Evolutionary conservation across 2,888 invertebrate genomes (phyloP), one percentile per base, ranked within the genome.

Genomic region (Pseudococcus longispinus): DNA sequence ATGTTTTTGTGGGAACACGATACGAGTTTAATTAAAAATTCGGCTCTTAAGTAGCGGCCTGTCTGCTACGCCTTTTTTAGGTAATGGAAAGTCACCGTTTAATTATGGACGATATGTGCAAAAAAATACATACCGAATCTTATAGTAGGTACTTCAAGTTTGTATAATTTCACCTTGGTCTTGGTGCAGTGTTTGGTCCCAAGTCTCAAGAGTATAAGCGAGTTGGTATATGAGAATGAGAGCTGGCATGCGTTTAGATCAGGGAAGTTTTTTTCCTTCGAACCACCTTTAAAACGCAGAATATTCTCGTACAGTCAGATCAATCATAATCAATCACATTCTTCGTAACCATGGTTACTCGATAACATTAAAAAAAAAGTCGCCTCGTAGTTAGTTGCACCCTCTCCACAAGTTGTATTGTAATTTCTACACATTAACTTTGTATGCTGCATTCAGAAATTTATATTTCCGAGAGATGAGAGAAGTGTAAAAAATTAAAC

Each of bases 291-390:
- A 29, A 70, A n/a, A 51, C 1, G n/a, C 29, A 18, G 18, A 70
- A 70, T 70, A 70, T 70, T 70, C 70, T 70, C 70, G 29, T 29
- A 23, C 23, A 29, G 42, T 42, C 77, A 42, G 77, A 80, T 80
- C 77, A 80, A 80, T 80, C 77, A 80, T 80, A 80, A 80, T 80
- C 77, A 80, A 80, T 80, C 77, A 80, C 77, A 80, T 80, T 80
- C 32, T 42, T 42, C 15, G 77, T 80, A 42, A 42, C 77, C 77
- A 80, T 80, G 42, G 77, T 80, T 80, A 80, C 77, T 80, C 77
- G 77, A 80, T 80, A 80, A 80, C 77, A 42, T 80, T 42, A 42
- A 42, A 80, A 80, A n/a, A 80, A 42, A 29, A 26, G 70, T 70
- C 70, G 70, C 26, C 37, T 37, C 37, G 26, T 65, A 26, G 65